These are phyloP conservation scores for Sycophila sp. DNA, from an alignment of 1,140 invertebrate genomes.

Conservation along the genomic window DNA sequence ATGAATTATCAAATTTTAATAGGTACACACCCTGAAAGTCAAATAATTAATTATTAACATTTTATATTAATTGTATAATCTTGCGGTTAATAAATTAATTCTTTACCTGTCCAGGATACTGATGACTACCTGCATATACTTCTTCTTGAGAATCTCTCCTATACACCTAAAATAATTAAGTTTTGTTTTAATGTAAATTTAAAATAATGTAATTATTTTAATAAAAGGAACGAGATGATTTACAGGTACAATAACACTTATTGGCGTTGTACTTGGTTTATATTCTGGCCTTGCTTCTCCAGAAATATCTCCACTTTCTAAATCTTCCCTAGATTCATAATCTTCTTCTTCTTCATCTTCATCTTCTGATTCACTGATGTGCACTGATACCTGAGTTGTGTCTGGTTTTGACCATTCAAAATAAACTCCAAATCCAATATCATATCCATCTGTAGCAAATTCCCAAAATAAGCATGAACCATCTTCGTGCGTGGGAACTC, in stretches of 20 bases:
- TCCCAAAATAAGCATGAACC: conserved; percentile 98
- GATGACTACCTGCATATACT: conserved; percentile 96
- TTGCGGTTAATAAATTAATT: background rate
- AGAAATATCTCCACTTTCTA: conserved; percentile 60
- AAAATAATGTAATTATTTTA: conserved; percentile 3
- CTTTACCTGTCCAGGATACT: conserved; percentile 87
- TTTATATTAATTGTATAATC: background rate
- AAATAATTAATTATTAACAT: conserved; percentile 5
- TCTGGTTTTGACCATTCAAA: conserved; percentile 96
- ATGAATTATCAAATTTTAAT: conserved; percentile 99
- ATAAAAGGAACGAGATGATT: background rate
- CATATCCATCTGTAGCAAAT: conserved; percentile 98
- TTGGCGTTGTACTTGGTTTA: conserved; percentile 55
- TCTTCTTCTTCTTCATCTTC: conserved; percentile 87
- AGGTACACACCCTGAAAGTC: conserved; percentile 86
- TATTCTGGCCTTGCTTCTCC: conserved; percentile 50
- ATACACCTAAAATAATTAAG: conserved; percentile 86
- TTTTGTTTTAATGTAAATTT: conserved; percentile 21
- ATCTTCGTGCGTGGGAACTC: conserved; percentile 96
- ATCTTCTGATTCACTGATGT: conserved; percentile 92
- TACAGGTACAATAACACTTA: conserved; percentile 64
- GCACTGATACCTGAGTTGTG: conserved; percentile 85
- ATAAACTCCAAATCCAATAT: conserved; percentile 98
- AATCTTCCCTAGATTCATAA: conserved; percentile 75
- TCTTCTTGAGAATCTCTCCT: conserved; percentile 95